These are phyloP conservation scores for Ictalurus punctatus DNA, from an alignment of 2,113 vertebrate species.

Conservation along the genomic window DNA sequence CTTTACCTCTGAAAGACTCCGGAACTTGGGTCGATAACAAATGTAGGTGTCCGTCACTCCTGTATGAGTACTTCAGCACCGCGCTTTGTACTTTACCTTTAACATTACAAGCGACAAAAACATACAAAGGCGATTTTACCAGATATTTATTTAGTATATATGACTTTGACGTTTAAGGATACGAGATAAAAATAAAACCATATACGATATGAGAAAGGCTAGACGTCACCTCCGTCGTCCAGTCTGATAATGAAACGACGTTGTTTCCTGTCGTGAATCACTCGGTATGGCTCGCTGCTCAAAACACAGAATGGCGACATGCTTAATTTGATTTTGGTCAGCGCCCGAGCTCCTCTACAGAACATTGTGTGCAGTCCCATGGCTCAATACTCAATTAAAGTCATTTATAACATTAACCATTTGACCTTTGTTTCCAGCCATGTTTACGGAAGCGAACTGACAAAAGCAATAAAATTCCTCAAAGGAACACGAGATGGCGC, in stretches of 20 bases:
- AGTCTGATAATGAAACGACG: constrained; percentile 63
- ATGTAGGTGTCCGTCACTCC: constrained; percentile 60
- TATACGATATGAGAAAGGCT: neutral
- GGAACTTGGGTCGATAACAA: constrained; percentile 71
- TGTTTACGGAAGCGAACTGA: neutral
- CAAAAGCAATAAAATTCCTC: neutral
- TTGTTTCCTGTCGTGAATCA: constrained; percentile 66
- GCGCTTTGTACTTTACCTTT: constrained; percentile 55
- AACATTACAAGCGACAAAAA: neutral
- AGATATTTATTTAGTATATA: neutral
- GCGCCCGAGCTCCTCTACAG: neutral
- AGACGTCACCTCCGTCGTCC: constrained; percentile 56
- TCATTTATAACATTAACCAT: too few species aligned
- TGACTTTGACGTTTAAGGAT: neutral
- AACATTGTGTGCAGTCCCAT: constrained; percentile 30
- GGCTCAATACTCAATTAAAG: neutral
- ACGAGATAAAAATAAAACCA: neutral
- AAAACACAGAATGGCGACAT: neutral
- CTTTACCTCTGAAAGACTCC: constrained; percentile 61
- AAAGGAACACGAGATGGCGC: constrained; percentile 17
- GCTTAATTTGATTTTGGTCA: neutral
- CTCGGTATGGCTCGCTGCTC: constrained; percentile 16
- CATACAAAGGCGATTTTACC: neutral
- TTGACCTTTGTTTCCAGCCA: neutral
- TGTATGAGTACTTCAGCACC: constrained; percentile 63